Percentiles rank a stretch among this genome's conserved stretches.
These are phyloP conservation scores for Drymodes brunneopygia DNA, from an alignment of 2,113 vertebrate genomes.

Conservation along the genomic window DNA sequence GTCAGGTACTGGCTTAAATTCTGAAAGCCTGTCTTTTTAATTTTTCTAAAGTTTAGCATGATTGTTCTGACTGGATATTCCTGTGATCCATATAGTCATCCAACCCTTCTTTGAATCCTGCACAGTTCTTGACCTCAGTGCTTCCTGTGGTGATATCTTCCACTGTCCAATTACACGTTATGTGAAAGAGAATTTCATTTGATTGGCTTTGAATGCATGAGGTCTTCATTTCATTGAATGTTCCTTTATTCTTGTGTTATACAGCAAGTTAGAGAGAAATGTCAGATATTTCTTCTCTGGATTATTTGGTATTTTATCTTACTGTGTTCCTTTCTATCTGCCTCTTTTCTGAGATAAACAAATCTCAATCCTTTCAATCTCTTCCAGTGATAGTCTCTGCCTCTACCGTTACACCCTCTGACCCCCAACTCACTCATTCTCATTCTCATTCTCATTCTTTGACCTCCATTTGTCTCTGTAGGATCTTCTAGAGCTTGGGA, in stretches of 20 bases:
- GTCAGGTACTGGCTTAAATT: background rate
- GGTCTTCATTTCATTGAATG: background rate
- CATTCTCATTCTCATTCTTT: background rate
- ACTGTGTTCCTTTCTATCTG: background rate
- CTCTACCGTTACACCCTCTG: background rate
- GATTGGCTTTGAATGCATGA: conserved; percentile 11
- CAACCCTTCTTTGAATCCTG: conserved; percentile 26
- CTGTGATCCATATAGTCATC: background rate
- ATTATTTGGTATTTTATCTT: conserved; percentile 14
- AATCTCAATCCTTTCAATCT: background rate
- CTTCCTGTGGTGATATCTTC: conserved; percentile 15
- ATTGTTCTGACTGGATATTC: conserved; percentile 15
- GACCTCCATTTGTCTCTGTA: background rate
- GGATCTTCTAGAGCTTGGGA: background rate
- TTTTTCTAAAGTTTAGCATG: conserved; percentile 18
- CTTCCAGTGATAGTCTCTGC: background rate
- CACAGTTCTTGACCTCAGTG: conserved; percentile 17
- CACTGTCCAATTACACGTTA: conserved; percentile 1
- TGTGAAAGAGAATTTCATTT: conserved; percentile 31
- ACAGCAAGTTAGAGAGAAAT: background rate
- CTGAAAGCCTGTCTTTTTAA: background rate
- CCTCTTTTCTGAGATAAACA: conserved; percentile 14
- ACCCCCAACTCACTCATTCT: background rate
- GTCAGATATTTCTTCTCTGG: background rate
- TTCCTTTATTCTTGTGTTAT: conserved; percentile 7